Conservation (phyloP, 2,888 invertebrate genomes). For the Muschampia plurimacula region DNA sequence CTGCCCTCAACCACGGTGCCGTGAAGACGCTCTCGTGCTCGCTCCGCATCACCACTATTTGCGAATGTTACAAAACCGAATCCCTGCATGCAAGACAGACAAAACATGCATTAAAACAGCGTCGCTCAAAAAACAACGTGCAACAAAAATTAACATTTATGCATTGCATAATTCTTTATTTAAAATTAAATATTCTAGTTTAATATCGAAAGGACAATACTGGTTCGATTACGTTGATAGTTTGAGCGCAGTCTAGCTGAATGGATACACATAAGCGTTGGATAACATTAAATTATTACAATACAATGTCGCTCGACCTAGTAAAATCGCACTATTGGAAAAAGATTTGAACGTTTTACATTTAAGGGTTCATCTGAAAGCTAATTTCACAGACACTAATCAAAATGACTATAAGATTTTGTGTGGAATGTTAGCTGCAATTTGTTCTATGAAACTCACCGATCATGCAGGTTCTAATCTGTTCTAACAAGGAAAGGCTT, state of each 20-base stretch:
- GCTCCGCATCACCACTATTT: constrained; percentile 99
- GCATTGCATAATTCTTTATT: constrained; percentile 84
- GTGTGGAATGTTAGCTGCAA: constrained; percentile 82
- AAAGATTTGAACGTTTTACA: constrained; percentile 67
- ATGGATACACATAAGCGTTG: constrained; percentile 85
- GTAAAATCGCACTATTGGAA: constrained; percentile 73
- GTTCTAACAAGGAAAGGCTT: constrained; percentile 55
- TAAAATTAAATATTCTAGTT: constrained; percentile 74
- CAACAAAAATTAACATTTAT: constrained; percentile 90
- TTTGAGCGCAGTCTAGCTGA: constrained; percentile 85
- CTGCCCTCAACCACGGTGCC: constrained; percentile 99
- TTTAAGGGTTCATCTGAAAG: constrained; percentile 61
- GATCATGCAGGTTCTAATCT: constrained; percentile 65
- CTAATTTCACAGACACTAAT: constrained; percentile 68
- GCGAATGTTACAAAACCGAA: constrained; percentile 99
- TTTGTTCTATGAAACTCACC: constrained; percentile 81
- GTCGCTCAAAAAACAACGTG: constrained; percentile 92
- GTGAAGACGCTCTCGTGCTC: constrained; percentile 99
- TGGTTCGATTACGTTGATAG: constrained; percentile 82
- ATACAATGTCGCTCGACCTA: constrained; percentile 75
- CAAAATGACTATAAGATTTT: constrained; percentile 62
- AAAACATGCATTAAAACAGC: constrained; percentile 96
- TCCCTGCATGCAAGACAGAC: constrained; percentile 99
- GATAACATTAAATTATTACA: constrained; percentile 76
- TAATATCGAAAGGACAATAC: constrained; percentile 80